Conservation (phyloP, 2,797 vertebrate genomes). For the Paguma larvata region DNA sequence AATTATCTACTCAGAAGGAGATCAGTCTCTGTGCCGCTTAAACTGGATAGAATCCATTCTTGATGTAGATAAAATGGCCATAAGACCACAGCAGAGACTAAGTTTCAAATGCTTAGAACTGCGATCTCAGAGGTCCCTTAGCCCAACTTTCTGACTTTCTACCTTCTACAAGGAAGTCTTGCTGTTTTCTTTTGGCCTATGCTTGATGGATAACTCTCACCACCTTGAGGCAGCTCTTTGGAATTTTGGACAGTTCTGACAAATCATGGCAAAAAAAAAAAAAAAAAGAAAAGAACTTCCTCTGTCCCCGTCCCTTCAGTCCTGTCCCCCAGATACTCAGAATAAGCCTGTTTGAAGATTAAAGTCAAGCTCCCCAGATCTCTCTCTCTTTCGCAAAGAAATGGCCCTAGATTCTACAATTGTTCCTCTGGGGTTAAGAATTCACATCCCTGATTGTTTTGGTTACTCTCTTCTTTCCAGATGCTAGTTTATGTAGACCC, state of each 20-base stretch:
- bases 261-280: not conserved
- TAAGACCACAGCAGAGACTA: slow-evolving; percentile 10
- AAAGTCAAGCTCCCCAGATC: not conserved
- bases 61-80: slow-evolving; percentile 28
- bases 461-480: slow-evolving; percentile 18
- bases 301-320: not conserved
- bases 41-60: slow-evolving; percentile 35
- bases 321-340: not conserved
- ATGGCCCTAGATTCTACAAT: not conserved
- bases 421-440: not conserved
- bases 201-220: not conserved
- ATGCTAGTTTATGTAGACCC: not conserved
- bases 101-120: slow-evolving; percentile 44
- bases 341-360: slow-evolving; percentile 19
- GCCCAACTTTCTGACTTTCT: too few relatives aligned
- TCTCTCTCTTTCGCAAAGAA: slow-evolving; percentile 12
- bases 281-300: not conserved
- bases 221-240: not conserved
- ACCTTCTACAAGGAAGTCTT: slow-evolving; percentile 36
- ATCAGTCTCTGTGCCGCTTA: not conserved
- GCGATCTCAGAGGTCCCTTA: not conserved
- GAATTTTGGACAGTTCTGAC: slow-evolving; percentile 37
- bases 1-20: not conserved
- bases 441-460: not conserved
- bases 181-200: not conserved